These are phyloP conservation scores for Gulo gulo DNA, from an alignment of 2,113 vertebrate species.

Conservation along the genomic window DNA sequence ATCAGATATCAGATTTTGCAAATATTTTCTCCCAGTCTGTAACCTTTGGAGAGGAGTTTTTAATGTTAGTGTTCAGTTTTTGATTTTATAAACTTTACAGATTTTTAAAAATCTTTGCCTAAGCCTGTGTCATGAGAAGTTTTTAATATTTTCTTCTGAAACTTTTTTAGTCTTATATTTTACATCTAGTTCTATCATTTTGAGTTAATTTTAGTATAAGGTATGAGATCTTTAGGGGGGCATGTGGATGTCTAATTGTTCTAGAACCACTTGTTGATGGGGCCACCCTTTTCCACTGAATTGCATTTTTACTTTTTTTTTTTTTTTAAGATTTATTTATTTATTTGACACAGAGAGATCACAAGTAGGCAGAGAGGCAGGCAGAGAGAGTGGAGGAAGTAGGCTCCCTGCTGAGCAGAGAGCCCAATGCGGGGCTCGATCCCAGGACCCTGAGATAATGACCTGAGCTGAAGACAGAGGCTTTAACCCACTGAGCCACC, in stretches of 20 bases:
- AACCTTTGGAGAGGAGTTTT: neutral
- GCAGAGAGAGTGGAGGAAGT: no score
- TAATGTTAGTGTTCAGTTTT: neutral
- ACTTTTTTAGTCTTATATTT: neutral
- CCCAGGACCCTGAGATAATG: no score
- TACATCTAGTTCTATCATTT: neutral
- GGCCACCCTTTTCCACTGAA: neutral
- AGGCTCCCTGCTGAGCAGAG: no score
- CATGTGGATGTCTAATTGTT: neutral
- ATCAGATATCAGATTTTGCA: neutral
- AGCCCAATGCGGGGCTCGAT: no score
- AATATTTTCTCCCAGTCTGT: neutral
- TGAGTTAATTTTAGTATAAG: neutral
- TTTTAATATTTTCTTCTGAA: neutral
- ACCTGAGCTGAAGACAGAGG: no score
- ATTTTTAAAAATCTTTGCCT: neutral
- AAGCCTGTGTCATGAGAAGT: neutral
- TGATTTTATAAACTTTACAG: neutral
- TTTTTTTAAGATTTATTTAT: neutral
- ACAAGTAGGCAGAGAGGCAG: no score
- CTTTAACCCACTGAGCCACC: no score
- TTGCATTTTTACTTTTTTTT: neutral
- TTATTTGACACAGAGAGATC: no score
- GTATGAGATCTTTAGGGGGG: neutral
- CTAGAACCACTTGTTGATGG: neutral